A percentile compares a stretch with the other conserved stretches of the same genome.
phyloP scores from a whole-genome alignment of 1,140 invertebrate genomes.

The Macrotrachela quadricornifera region DNA sequence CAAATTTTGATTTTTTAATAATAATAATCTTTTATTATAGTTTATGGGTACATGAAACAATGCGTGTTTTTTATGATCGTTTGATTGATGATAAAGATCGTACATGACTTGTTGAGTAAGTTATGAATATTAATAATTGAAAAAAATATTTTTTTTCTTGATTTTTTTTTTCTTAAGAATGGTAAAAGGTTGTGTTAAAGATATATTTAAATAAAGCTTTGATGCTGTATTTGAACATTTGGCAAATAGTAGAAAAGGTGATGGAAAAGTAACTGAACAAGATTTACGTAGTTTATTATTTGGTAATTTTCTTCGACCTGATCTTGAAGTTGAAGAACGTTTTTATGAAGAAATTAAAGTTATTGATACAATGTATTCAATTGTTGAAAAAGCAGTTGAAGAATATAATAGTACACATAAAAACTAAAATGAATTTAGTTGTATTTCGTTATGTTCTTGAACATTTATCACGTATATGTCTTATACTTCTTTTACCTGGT shows the following conservation, averaged over 20 bases:
- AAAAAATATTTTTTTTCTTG: too few species aligned
- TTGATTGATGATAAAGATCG: conserved; percentile 27
- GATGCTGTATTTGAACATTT: conserved; percentile 38
- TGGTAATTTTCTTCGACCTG: conserved; percentile 56
- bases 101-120: conserved; percentile 29
- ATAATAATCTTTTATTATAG: conserved; percentile 29
- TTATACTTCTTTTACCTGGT: conserved; percentile 24
- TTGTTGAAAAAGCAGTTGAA: conserved; percentile 24
- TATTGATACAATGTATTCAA: conserved; percentile 37
- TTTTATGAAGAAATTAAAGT: conserved; percentile 59
- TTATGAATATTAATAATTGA: conserved; percentile 6
- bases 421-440: conserved; percentile 30
- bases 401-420: conserved; percentile 33
- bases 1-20: neutral
- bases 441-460: conserved; percentile 33
- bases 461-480: conserved; percentile 30
- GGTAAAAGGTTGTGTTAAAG: conserved; percentile 40
- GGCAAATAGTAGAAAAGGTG: conserved; percentile 15
- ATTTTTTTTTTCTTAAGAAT: conserved; percentile 16
- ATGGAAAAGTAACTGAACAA: conserved; percentile 28
- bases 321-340: conserved; percentile 50
- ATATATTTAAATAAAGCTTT: conserved; percentile 47
- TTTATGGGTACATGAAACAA: conserved; percentile 31
- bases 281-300: conserved; percentile 30
- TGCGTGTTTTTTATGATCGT: conserved; percentile 32